phyloP scores from a whole-genome alignment of 1,140 invertebrate species.

The Asbolus verrucosus region DNA sequence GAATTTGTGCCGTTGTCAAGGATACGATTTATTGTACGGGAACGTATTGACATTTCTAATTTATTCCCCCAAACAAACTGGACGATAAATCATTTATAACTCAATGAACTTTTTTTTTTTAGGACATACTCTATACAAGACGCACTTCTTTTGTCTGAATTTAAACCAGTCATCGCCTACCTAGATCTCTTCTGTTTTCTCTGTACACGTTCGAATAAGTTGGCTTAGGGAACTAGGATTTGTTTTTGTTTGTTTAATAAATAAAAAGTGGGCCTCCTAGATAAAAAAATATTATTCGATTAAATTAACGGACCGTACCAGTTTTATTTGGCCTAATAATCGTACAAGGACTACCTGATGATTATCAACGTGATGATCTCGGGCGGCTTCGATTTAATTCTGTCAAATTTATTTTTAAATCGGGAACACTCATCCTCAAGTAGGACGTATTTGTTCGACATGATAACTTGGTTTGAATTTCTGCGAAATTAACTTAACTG shows the following conservation, averaged over 20 bases:
- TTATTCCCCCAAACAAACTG: not conserved
- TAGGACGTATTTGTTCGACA: slow-evolving; percentile 7
- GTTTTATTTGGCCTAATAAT: slow-evolving; percentile 7
- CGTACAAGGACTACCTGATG: slow-evolving; percentile 3
- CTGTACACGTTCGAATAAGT: too few relatives aligned
- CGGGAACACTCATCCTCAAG: slow-evolving; percentile 3
- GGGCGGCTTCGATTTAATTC: not conserved
- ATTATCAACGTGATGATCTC: not conserved
- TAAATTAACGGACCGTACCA: slow-evolving; percentile 4
- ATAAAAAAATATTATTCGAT: not conserved
- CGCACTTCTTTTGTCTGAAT: slow-evolving; percentile 1
- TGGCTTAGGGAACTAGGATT: not conserved
- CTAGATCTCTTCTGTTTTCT: slow-evolving; percentile 1
- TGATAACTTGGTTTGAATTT: not conserved
- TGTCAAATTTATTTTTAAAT: slow-evolving; percentile 11
- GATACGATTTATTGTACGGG: not conserved
- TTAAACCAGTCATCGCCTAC: slow-evolving; percentile 3
- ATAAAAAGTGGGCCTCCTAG: slow-evolving; percentile 4
- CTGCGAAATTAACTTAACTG: too few relatives aligned
- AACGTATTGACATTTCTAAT: slow-evolving; percentile 5
- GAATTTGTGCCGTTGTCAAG: too few relatives aligned
- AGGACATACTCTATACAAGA: too few relatives aligned
- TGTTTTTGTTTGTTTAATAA: slow-evolving; percentile 8
- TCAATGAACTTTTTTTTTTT: not conserved
- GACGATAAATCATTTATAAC: slow-evolving; percentile 8